Percentiles rank a stretch among this genome's conserved stretches.
Conservation (phyloP, 2,113 vertebrate species). For the Psilopogon haemacephalus region DNA sequence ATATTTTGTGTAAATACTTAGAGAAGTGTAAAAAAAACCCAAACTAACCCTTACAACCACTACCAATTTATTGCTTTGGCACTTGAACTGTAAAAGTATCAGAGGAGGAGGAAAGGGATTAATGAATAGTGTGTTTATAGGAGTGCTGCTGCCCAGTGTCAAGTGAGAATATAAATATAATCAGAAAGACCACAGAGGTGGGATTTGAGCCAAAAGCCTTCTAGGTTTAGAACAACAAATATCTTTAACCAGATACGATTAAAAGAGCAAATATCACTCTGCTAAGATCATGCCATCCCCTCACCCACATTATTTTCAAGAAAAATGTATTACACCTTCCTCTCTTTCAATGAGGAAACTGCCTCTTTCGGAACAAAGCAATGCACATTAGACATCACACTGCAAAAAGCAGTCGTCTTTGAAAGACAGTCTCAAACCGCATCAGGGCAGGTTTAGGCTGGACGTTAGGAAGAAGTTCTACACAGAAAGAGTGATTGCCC, state of each 20-base stretch:
- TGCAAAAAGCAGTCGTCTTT: rapidly evolving
- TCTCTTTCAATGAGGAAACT: not conserved
- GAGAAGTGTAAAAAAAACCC: slow-evolving; percentile 9
- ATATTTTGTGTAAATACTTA: slow-evolving; percentile 42
- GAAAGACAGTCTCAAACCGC: not conserved
- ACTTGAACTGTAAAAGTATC: not conserved
- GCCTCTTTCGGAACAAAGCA: not conserved
- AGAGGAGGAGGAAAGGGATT: slow-evolving; percentile 21
- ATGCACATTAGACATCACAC: rapidly evolving
- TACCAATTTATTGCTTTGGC: slow-evolving; percentile 54
- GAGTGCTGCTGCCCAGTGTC: slow-evolving; percentile 65
- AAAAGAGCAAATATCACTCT: slow-evolving; percentile 37
- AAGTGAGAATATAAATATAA: slow-evolving; percentile 68
- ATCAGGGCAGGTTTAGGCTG: too few relatives aligned
- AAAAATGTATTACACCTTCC: not conserved
- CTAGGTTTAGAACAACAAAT: slow-evolving; percentile 70
- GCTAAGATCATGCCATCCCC: not conserved
- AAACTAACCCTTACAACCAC: not conserved
- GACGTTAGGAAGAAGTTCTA: too few relatives aligned
- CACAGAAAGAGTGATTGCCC: too few relatives aligned
- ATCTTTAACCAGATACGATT: slow-evolving; percentile 49
- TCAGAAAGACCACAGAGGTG: slow-evolving; percentile 60
- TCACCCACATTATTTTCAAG: not conserved
- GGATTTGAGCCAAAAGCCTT: slow-evolving; percentile 65
- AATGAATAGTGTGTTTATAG: slow-evolving; percentile 58